Evolutionary conservation across 2,113 vertebrate species (phyloP).

Genomic region (Cygnus atratus): DNA sequence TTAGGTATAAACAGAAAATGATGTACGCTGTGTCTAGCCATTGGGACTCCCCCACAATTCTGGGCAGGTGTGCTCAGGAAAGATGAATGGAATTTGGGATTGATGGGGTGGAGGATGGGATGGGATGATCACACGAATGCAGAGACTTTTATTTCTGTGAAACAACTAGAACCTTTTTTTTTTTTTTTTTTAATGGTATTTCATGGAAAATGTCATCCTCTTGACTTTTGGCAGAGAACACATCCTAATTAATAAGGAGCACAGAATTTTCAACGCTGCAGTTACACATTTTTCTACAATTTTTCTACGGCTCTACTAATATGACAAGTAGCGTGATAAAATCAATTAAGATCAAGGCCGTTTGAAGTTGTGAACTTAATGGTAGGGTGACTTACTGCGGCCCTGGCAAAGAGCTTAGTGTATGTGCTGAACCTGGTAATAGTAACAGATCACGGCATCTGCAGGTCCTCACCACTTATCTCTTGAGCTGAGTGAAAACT

Average conservation of each 20-base stretch:
- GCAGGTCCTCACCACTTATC: accelerated
- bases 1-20: neutral
- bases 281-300: neutral
- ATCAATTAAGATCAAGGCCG: accelerated
- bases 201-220: accelerated
- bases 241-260: too few relatives aligned
- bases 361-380: accelerated
- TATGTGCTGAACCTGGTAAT: accelerated
- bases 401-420: neutral
- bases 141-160: neutral
- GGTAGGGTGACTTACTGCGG: too few relatives aligned
- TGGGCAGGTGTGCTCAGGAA: neutral
- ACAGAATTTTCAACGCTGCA: neutral
- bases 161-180: neutral
- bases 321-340: neutral
- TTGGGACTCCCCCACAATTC: accelerated
- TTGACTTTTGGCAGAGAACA: accelerated
- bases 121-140: neutral
- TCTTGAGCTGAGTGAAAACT: neutral
- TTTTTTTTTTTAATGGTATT: too few relatives aligned
- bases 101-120: too few relatives aligned
- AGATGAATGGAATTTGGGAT: neutral
- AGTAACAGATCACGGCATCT: accelerated
- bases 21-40: too few relatives aligned
- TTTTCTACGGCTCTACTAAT: too few relatives aligned